phyloP scores from a whole-genome alignment of 2,888 invertebrate genomes.

The Andricus curvator region DNA sequence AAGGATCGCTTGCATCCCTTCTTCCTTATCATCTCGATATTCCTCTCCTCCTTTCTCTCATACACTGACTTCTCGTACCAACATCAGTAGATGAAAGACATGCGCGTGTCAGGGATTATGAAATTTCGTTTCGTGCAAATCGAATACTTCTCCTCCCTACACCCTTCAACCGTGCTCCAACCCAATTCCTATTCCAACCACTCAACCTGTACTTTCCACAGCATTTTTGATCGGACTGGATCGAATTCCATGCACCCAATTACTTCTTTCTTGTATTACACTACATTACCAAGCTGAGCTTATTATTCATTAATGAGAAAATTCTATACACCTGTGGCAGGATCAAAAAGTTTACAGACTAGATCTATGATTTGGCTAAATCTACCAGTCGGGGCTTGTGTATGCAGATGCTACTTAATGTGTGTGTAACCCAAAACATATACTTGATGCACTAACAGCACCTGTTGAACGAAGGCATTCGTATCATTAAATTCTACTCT shows the following conservation, averaged over 20 bases:
- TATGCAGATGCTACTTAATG: no score
- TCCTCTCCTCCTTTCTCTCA: constrained; percentile 16
- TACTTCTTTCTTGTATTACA: not conserved
- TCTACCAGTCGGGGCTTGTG: not conserved
- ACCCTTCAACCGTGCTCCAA: not conserved
- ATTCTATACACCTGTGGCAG: no score
- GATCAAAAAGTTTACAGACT: not conserved
- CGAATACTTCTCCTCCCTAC: constrained; percentile 54
- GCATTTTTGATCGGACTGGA: not conserved
- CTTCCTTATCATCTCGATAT: constrained; percentile 44
- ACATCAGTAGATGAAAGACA: constrained; percentile 36
- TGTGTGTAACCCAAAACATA: no score
- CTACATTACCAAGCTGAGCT: not conserved
- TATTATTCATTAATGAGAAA: not conserved
- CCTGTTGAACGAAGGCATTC: no score
- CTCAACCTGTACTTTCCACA: not conserved
- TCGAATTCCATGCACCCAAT: not conserved
- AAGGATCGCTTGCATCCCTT: constrained; percentile 42
- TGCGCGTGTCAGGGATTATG: constrained; percentile 63
- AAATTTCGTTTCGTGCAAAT: constrained; percentile 63
- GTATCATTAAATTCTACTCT: no score
- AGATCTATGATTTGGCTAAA: not conserved
- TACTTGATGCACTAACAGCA: no score
- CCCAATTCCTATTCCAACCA: not conserved
- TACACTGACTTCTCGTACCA: not conserved